These are phyloP conservation scores for Tinea trinotella DNA, from an alignment of 2,888 invertebrate genomes.

Conservation along the genomic window DNA sequence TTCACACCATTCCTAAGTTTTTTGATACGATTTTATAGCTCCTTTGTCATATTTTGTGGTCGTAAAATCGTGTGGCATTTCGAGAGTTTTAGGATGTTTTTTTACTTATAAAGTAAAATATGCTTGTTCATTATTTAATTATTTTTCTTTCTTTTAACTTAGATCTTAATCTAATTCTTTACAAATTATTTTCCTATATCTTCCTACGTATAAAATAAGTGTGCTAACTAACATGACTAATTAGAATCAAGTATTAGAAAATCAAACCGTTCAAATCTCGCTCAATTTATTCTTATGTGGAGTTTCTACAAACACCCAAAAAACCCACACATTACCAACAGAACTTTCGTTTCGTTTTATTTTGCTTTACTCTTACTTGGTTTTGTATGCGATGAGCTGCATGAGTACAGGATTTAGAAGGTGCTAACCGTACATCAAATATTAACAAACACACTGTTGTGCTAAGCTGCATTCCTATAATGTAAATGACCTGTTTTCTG, in stretches of 20 bases:
- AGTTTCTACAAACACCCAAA: conserved; percentile 1
- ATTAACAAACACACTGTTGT: conserved; percentile 38
- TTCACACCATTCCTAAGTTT: conserved; percentile 33
- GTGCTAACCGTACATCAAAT: conserved; percentile 59
- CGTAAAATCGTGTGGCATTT: no score
- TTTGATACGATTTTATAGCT: not conserved
- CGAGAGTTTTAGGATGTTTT: no score
- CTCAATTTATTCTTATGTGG: not conserved
- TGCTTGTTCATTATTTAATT: no score
- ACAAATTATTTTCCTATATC: no score
- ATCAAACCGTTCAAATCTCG: not conserved
- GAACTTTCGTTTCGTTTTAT: conserved; percentile 9
- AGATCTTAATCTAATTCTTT: no score
- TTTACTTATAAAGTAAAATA: no score
- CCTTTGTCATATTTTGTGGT: not conserved
- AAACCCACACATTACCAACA: not conserved
- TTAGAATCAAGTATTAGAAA: not conserved
- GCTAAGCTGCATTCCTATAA: conserved; percentile 42
- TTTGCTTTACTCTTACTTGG: not conserved
- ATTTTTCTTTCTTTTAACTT: no score
- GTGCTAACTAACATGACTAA: not conserved
- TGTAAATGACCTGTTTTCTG: conserved; percentile 49
- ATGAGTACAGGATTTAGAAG: conserved; percentile 42
- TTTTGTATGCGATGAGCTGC: not conserved
- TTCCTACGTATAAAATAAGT: no score